These are phyloP conservation scores for Cheirogaleus medius DNA, from an alignment of 2,113 vertebrate genomes.

Conservation along the genomic window DNA sequence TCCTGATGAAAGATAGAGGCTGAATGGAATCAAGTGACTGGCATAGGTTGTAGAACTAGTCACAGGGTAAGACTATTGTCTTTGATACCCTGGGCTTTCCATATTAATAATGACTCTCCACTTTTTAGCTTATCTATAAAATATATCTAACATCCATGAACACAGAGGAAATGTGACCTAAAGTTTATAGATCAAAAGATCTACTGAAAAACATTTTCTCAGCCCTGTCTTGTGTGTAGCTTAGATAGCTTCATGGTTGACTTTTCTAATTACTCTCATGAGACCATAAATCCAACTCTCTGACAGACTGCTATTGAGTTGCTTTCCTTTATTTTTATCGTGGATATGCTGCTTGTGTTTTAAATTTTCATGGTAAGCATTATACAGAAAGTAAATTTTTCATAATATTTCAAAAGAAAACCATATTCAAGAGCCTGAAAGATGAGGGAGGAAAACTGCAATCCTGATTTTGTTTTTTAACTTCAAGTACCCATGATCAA, in stretches of 20 bases:
- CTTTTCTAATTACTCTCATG: conserved; percentile 53
- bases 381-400: not conserved
- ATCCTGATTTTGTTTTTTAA: not conserved
- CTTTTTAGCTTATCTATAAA: not conserved
- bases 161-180: conserved; percentile 33
- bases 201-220: conserved; percentile 34
- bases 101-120: not conserved
- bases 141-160: not conserved
- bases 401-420: conserved; percentile 39
- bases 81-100: not conserved
- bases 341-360: conserved; percentile 42
- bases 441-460: not conserved
- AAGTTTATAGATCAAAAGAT: not conserved
- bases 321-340: conserved; percentile 54
- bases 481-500: not conserved
- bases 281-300: conserved; percentile 28
- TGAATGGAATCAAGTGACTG: not conserved
- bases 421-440: conserved; percentile 1
- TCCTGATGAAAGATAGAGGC: not conserved
- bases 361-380: conserved; percentile 57
- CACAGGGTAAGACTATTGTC: not conserved
- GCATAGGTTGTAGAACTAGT: not conserved
- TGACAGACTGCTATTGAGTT: conserved; percentile 25
- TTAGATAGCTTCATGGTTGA: conserved; percentile 34
- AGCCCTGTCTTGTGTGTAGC: not conserved